Conservation (phyloP, 2,797 vertebrate genomes). For the Euphonia xanthogaster region DNA sequence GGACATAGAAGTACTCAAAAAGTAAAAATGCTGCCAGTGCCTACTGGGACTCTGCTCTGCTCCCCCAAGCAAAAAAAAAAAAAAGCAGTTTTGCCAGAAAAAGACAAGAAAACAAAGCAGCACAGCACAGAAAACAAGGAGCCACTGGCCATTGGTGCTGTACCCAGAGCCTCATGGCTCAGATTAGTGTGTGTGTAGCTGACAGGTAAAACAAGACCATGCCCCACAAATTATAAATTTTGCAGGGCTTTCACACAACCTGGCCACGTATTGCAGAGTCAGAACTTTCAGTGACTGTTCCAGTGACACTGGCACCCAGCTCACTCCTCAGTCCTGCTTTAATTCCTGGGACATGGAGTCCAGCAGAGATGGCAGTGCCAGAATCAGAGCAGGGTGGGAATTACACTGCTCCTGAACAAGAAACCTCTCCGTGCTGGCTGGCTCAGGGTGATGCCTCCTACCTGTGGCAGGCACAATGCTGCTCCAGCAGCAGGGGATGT, state of each 20-base stretch:
- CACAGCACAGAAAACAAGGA: not conserved
- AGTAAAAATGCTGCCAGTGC: not conserved
- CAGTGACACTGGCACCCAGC: accelerated
- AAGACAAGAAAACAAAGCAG: not conserved
- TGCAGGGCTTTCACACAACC: not conserved
- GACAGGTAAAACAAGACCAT: not conserved
- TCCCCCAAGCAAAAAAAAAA: not conserved
- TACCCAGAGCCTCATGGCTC: accelerated
- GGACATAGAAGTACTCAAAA: not conserved
- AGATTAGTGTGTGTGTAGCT: accelerated
- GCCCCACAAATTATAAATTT: not conserved
- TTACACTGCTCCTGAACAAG: not conserved
- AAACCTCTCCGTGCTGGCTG: accelerated
- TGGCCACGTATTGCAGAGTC: accelerated
- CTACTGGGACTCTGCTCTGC: not conserved
- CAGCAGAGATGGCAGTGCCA: not conserved
- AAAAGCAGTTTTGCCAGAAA: not conserved
- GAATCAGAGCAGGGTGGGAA: not conserved
- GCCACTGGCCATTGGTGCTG: accelerated
- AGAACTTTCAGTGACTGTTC: not conserved
- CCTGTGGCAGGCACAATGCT: accelerated
- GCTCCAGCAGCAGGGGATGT: not conserved
- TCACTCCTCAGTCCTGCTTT: not conserved
- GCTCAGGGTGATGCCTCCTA: accelerated
- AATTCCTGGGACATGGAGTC: not conserved